Evolutionary conservation across 2,113 vertebrate genomes (phyloP).

Genomic region (Callospermophilus lateralis): DNA sequence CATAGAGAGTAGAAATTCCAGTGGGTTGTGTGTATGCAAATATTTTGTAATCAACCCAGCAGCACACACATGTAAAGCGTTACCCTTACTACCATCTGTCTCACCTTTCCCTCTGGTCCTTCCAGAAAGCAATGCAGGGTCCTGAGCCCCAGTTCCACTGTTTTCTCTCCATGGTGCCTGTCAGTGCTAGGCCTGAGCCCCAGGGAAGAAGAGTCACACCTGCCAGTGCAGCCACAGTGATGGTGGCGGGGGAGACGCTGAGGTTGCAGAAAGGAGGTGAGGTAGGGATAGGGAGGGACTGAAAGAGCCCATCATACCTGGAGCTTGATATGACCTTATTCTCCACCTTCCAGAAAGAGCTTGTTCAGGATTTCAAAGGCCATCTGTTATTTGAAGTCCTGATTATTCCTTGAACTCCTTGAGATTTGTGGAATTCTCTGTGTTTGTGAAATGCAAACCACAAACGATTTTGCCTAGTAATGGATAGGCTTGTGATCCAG

Average conservation of each 20-base stretch:
- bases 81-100: not conserved
- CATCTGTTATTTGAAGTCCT: not conserved
- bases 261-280: not conserved
- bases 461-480: not conserved
- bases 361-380: not conserved
- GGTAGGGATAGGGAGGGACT: not conserved
- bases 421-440: not conserved
- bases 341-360: not conserved
- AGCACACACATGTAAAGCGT: too few relatives aligned
- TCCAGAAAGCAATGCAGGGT: not conserved
- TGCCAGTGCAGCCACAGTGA: rapidly evolving
- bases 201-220: too few relatives aligned
- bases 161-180: not conserved
- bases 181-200: not conserved
- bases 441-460: not conserved
- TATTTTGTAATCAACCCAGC: not conserved
- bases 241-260: not conserved
- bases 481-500: not conserved
- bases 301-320: not conserved
- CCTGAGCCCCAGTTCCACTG: not conserved
- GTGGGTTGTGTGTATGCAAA: not conserved
- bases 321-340: not conserved
- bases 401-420: not conserved
- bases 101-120: not conserved
- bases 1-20: not conserved